phyloP scores from a whole-genome alignment of 2,888 invertebrate species.

The Leptodirus hochenwartii region DNA sequence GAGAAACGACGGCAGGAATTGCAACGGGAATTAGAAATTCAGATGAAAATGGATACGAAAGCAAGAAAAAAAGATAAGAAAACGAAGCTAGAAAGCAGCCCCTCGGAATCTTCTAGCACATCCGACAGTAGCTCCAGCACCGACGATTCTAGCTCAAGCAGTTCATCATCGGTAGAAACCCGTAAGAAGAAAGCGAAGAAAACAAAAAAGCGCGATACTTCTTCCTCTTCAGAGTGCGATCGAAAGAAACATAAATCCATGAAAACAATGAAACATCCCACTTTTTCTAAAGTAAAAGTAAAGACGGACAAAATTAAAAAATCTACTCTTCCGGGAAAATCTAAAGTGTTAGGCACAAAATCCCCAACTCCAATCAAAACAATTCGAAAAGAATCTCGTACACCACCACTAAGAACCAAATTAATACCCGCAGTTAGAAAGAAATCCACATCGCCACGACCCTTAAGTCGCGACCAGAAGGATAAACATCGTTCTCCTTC shows the following conservation, averaged over 20 bases:
- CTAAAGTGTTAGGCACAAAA: slow-evolving; percentile 17
- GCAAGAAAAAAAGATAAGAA: slow-evolving; percentile 53
- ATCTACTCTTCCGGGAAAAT: slow-evolving; percentile 16
- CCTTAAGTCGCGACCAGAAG: slow-evolving; percentile 13
- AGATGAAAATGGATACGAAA: slow-evolving; percentile 55
- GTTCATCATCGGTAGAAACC: slow-evolving; percentile 31
- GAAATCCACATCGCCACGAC: slow-evolving; percentile 22
- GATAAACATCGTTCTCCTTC: slow-evolving; percentile 25
- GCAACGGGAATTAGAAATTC: slow-evolving; percentile 59
- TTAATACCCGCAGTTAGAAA: slow-evolving; percentile 16
- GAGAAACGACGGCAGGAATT: slow-evolving; percentile 57
- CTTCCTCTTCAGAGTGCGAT: slow-evolving; percentile 39
- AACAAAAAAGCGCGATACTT: slow-evolving; percentile 21
- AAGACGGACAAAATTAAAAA: slow-evolving; percentile 31
- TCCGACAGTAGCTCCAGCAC: slow-evolving; percentile 43
- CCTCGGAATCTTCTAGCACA: slow-evolving; percentile 46
- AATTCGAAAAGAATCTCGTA: slow-evolving; percentile 23
- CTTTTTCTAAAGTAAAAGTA: slow-evolving; percentile 25
- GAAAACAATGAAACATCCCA: slow-evolving; percentile 26
- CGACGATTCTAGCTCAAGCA: slow-evolving; percentile 45
- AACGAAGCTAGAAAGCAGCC: slow-evolving; percentile 45
- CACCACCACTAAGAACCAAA: slow-evolving; percentile 23
- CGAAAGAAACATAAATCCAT: slow-evolving; percentile 35
- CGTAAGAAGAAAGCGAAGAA: slow-evolving; percentile 24
- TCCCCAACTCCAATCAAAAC: slow-evolving; percentile 22